phyloP scores from a whole-genome alignment of 1,140 invertebrate genomes.

The Drosophila funebris region DNA sequence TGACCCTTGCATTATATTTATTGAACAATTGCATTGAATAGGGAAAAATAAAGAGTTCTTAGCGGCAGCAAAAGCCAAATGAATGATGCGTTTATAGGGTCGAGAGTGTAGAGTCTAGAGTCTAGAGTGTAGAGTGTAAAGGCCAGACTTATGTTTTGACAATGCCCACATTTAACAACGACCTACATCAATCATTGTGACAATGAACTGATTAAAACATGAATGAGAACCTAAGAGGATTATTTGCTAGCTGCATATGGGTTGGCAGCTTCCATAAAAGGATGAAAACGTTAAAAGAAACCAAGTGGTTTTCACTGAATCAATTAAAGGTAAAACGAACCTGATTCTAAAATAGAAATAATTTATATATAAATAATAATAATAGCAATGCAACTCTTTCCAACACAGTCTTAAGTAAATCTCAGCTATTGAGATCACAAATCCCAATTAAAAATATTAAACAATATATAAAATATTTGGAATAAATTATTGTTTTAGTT shows the following conservation, averaged over 20 bases:
- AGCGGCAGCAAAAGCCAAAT: neutral
- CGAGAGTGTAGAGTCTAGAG: neutral
- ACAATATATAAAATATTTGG: neutral
- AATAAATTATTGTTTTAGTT: no score
- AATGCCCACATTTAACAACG: conserved; percentile 27
- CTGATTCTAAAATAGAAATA: neutral
- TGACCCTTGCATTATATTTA: conserved; percentile 12
- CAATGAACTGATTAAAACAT: conserved; percentile 53
- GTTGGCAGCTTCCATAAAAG: neutral
- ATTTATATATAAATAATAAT: no score
- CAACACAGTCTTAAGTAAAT: neutral
- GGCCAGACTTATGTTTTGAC: conserved; percentile 33
- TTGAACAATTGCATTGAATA: conserved; percentile 15
- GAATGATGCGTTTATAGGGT: neutral
- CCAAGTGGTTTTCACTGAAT: neutral
- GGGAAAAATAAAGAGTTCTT: neutral
- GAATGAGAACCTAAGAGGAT: conserved; percentile 44
- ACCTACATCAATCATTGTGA: conserved; percentile 51
- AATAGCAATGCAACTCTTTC: no score
- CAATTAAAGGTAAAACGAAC: neutral
- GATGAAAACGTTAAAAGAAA: neutral
- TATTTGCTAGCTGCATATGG: conserved; percentile 16
- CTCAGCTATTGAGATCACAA: neutral
- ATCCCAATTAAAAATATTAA: neutral
- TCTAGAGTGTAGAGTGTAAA: conserved; percentile 4